Conservation (phyloP, 2,797 vertebrate species). For the Chiloscyllium punctatum region DNA sequence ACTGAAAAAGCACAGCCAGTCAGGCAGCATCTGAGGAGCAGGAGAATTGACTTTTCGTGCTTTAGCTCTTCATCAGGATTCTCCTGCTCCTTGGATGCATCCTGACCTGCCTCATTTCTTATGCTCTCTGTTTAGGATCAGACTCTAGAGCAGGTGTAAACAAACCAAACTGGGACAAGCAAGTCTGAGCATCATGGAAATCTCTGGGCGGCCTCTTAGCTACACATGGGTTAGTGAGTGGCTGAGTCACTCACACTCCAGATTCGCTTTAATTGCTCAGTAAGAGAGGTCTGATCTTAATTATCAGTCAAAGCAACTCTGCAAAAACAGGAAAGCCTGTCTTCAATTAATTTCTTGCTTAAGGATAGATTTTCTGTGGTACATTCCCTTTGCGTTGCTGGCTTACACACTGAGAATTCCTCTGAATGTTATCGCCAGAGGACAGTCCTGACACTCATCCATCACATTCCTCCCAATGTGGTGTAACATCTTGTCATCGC, state of each 20-base stretch:
- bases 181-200: background rate
- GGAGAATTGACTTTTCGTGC: too few species aligned
- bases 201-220: background rate
- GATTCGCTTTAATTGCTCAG: background rate
- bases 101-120: too few species aligned
- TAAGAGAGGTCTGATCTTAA: background rate
- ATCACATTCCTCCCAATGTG: background rate
- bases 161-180: background rate
- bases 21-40: too few species aligned
- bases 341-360: constrained; percentile 8
- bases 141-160: background rate
- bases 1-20: too few species aligned
- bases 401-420: background rate
- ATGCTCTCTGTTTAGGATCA: background rate
- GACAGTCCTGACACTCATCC: too few species aligned
- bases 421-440: background rate
- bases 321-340: background rate
- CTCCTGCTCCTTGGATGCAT: too few species aligned
- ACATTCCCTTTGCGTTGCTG: background rate
- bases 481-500: background rate
- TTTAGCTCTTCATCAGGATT: too few species aligned
- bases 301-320: constrained; percentile 7
- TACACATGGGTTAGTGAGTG: background rate
- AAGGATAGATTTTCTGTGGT: background rate
- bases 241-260: background rate